Evolutionary conservation across 2,888 invertebrate genomes (phyloP).

Genomic region (Drosophila villosipedis): DNA sequence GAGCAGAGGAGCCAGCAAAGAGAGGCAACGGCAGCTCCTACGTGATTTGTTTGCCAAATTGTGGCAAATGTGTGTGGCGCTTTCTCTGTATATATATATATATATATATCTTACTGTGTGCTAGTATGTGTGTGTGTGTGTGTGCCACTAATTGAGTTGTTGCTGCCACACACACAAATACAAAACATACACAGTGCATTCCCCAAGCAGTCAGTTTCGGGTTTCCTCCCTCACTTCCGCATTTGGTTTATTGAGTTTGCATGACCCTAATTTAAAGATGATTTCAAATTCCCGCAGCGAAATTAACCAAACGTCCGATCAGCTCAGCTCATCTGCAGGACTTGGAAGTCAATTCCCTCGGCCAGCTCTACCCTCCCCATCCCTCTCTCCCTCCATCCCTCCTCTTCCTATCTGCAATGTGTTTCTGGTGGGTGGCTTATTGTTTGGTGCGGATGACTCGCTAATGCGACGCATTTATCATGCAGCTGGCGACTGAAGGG

Average conservation of each 20-base stretch:
- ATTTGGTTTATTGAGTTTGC: slow-evolving; percentile 76
- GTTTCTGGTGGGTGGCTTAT: slow-evolving; percentile 36
- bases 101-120: not conserved
- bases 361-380: not conserved
- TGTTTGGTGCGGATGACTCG: slow-evolving; percentile 54
- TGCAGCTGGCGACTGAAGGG: slow-evolving; percentile 52
- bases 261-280: slow-evolving; percentile 80
- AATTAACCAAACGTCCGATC: slow-evolving; percentile 71
- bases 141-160: slow-evolving; percentile 53
- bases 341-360: slow-evolving; percentile 14
- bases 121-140: slow-evolving; percentile 25
- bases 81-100: slow-evolving; percentile 9
- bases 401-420: not conserved
- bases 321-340: slow-evolving; percentile 29
- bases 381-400: accelerated
- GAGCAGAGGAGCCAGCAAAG: not conserved
- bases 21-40: slow-evolving; percentile 47
- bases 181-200: slow-evolving; percentile 21
- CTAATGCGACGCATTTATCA: slow-evolving; percentile 76
- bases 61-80: slow-evolving; percentile 64
- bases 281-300: slow-evolving; percentile 78
- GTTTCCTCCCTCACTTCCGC: slow-evolving; percentile 24
- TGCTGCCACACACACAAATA: slow-evolving; percentile 34
- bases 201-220: slow-evolving; percentile 4
- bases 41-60: slow-evolving; percentile 78